These are phyloP conservation scores for Zaprionus davidi DNA, from an alignment of 1,140 invertebrate species.

Conservation along the genomic window DNA sequence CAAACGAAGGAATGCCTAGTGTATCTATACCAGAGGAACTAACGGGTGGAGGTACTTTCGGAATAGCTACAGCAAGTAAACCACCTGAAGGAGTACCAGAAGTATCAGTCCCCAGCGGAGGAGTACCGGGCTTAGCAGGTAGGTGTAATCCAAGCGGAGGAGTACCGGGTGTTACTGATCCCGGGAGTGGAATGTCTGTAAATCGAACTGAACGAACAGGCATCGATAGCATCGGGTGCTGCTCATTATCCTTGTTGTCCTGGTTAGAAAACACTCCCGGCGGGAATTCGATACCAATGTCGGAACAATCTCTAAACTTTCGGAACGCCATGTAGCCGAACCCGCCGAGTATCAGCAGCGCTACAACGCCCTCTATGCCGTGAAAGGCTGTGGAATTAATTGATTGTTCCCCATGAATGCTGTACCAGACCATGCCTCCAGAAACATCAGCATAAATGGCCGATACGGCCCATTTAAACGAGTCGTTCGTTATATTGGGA, in stretches of 20 bases:
- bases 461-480: background rate
- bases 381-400: background rate
- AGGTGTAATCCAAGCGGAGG: no score
- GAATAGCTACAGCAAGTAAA: no score
- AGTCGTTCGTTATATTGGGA: background rate
- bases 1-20: no score
- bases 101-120: no score
- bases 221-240: no score
- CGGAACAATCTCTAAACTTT: background rate
- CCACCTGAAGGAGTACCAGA: no score
- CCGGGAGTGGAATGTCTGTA: background rate
- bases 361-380: background rate
- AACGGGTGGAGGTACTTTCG: no score
- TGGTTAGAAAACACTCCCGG: background rate
- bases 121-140: no score
- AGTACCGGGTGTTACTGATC: background rate
- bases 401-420: background rate
- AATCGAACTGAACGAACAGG: no score
- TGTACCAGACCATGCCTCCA: background rate
- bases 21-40: no score
- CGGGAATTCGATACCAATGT: background rate
- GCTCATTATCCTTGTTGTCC: no score
- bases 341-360: background rate
- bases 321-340: background rate
- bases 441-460: background rate